phyloP scores from a whole-genome alignment of 2,888 invertebrate species.

The Dicranocentrus wangi region DNA sequence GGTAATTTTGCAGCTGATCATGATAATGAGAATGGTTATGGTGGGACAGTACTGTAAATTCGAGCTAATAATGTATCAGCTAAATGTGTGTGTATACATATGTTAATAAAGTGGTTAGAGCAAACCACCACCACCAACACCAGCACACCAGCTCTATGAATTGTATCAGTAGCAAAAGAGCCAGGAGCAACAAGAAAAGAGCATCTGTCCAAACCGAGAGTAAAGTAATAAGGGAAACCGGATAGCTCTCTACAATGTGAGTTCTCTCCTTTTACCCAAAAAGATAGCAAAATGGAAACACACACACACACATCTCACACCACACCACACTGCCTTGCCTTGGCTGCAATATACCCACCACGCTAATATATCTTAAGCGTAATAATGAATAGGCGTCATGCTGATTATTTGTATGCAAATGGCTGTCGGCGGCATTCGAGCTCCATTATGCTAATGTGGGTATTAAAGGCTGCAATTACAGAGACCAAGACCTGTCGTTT shows the following conservation, averaged over 20 bases:
- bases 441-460: conserved; percentile 73
- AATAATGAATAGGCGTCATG: conserved; percentile 73
- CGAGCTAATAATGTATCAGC: conserved; percentile 15
- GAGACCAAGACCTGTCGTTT: conserved; percentile 51
- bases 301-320: background rate
- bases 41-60: conserved; percentile 20
- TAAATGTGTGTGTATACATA: conserved; percentile 62
- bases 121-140: background rate
- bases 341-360: no score
- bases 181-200: background rate
- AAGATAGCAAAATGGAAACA: background rate
- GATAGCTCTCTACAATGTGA: conserved; percentile 32
- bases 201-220: conserved; percentile 54
- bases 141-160: background rate
- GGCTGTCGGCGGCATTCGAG: conserved; percentile 72
- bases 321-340: no score
- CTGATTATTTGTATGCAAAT: conserved; percentile 73
- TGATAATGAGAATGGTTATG: conserved; percentile 38
- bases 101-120: conserved; percentile 72
- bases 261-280: no score
- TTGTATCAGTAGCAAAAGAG: background rate
- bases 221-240: conserved; percentile 69
- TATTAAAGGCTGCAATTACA: conserved; percentile 72
- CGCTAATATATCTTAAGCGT: conserved; percentile 36
- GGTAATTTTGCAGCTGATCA: conserved; percentile 47